Base-by-base conservation (phyloP, 30 jellyfish, hydroid and myxozoan genomes). In the Morbakka virulenta region DNA sequence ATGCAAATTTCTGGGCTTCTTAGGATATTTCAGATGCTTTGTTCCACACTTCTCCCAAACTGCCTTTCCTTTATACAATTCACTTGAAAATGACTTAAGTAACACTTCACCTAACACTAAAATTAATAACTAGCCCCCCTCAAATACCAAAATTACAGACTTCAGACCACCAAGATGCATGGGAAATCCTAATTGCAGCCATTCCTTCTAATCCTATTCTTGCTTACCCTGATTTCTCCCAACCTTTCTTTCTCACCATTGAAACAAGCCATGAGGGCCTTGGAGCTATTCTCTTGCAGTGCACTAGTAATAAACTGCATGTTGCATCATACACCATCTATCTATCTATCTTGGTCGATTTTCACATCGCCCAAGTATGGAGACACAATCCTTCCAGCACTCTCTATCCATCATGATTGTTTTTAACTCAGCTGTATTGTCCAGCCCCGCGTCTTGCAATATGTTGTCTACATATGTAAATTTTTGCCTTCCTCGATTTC, bases 301-400 rank as follows among this genome's bases (percentile, higher is more conserved):
- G 69, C 26, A 57, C 67, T 23, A 74, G 29, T 9, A 72, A 73
- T 50, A 32, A 28, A 33, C 52, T 52, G 23, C 23, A 81, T 21
- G 92, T 80, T 29, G 68, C 52, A 48, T 28, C 92, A 27, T 80
- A 80, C 34, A 68, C 79, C 21, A 80, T n/a, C n/a, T n/a, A n/a
- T n/a, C n/a, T n/a, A n/a, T n/a, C n/a, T n/a, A n/a, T n/a, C n/a
- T n/a, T n/a, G n/a, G n/a, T n/a, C n/a, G n/a, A n/a, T n/a, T n/a
- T n/a, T n/a, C n/a, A n/a, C n/a, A n/a, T n/a, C n/a, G n/a, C n/a
- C n/a, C n/a, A n/a, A n/a, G n/a, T n/a, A n/a, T n/a, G n/a, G n/a
- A n/a, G n/a, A n/a, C n/a, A n/a, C n/a, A n/a, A n/a, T n/a, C n/a
- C n/a, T n/a, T n/a, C n/a, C n/a, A n/a, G n/a, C n/a, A n/a, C n/a